Conservation (phyloP, 1,140 invertebrate species). For the Drosophila chauvacae region DNA sequence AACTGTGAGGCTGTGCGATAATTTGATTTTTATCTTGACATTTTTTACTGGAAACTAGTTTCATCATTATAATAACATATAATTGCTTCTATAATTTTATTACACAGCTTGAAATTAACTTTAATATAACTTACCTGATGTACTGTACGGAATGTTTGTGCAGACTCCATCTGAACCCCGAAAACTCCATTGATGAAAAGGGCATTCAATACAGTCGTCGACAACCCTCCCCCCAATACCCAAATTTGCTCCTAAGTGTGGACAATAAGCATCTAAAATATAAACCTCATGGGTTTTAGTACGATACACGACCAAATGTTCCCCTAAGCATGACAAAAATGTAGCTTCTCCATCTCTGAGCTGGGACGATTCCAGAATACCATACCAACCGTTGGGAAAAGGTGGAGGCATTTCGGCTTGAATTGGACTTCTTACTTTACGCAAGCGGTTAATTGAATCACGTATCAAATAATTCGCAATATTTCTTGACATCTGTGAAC, state of each 20-base stretch:
- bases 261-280: slow-evolving; percentile 94
- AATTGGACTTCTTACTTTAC: slow-evolving; percentile 83
- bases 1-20: no score
- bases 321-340: slow-evolving; percentile 89
- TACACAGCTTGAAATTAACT: no score
- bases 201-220: slow-evolving; percentile 93
- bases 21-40: no score
- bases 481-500: slow-evolving; percentile 5
- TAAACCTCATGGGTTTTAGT: slow-evolving; percentile 87
- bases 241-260: slow-evolving; percentile 94
- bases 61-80: no score
- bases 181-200: slow-evolving; percentile 95
- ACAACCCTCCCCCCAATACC: slow-evolving; percentile 90
- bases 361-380: slow-evolving; percentile 89
- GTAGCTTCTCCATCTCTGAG: slow-evolving; percentile 87
- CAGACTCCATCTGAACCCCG: slow-evolving; percentile 90
- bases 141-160: slow-evolving; percentile 88
- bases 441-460: slow-evolving; percentile 58
- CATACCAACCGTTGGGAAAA: slow-evolving; percentile 96
- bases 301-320: slow-evolving; percentile 91
- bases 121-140: slow-evolving; percentile 35
- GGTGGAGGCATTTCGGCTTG: slow-evolving; percentile 89
- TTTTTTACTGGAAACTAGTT: no score
- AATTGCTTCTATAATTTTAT: no score
- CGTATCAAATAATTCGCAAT: slow-evolving; percentile 32